These are phyloP conservation scores for Lamellibrachia columna DNA, from an alignment of 2,888 invertebrate species.

Conservation along the genomic window DNA sequence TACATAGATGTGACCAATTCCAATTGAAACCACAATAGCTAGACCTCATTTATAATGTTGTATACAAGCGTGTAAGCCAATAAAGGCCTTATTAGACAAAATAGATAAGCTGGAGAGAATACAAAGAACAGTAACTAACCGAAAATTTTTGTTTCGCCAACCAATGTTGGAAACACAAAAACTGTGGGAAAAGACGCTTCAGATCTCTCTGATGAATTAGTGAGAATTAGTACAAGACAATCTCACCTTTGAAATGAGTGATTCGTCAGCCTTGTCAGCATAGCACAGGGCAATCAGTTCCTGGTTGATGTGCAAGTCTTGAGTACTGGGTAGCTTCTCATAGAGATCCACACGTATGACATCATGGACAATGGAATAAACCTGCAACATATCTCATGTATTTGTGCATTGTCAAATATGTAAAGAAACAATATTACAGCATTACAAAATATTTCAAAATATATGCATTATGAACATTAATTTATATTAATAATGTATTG, in stretches of 20 bases:
- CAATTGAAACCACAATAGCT: too few species aligned
- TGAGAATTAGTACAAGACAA: neutral
- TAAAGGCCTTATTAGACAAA: too few species aligned
- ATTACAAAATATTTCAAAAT: neutral
- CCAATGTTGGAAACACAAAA: too few species aligned
- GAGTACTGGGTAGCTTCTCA: constrained; percentile 32
- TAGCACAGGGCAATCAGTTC: constrained; percentile 73
- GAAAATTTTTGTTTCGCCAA: too few species aligned
- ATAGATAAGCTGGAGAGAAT: too few species aligned
- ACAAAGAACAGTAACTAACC: too few species aligned
- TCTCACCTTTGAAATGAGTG: constrained; percentile 76
- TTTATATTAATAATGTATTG: neutral
- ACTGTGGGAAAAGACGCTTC: too few species aligned
- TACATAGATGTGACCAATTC: too few species aligned
- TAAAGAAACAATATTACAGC: constrained; percentile 30
- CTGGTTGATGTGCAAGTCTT: constrained; percentile 71
- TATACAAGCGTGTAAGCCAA: too few species aligned
- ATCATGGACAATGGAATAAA: constrained; percentile 83
- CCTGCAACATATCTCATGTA: constrained; percentile 53
- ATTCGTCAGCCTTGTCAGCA: constrained; percentile 79
- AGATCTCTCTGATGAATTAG: too few species aligned
- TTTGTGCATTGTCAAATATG: neutral
- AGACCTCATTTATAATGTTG: too few species aligned
- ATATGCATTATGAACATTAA: neutral
- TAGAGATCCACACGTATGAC: constrained; percentile 77